Evolutionary conservation across 1,140 invertebrate species (phyloP), one percentile per base, ranked within the genome.

Genomic region (Spodoptera frugiperda): DNA sequence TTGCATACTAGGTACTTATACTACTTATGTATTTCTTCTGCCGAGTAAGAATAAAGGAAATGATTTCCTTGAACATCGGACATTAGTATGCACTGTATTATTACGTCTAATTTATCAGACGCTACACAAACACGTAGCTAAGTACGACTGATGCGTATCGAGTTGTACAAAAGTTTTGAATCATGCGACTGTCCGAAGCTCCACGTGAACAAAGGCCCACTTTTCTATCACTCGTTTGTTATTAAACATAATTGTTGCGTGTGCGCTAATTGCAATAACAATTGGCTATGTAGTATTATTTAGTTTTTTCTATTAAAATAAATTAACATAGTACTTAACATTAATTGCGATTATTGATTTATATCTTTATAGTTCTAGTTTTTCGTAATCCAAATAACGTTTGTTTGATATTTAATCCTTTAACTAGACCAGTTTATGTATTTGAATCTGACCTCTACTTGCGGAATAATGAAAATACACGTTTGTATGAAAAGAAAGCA

Each of bases 71-170:
- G 44, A 19, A 44, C 33, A 63, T 33, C 25, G 33, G 39, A 21
- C 33, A 65, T 65, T 61, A 39, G 57, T 61, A 61, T 48, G 39
- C 61, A 21, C 17, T 67, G 63, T 49, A 25, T 67, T 48, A 67
- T 67, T 21, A 46, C 19, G 19, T 10, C 21, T 48, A 48, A 67
- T 67, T 67, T 21, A 67, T 67, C 63, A 48, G 33, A 39, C 1
- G 5, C 21, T 49, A 48, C 14, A 65, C 44, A 49, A 49, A 65
- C 14, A 49, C 17, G 17, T 65, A 14, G 33, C 33, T 39, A 39
- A 6, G 33, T 39, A 39, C 8, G 25, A 39, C 33, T 25, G 33
- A 39, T 39, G 8, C 6, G 30, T 10, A 53, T 3, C 11, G 14
- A 63, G 15, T 17, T 44, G 33, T 46, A 33, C 6, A 39, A 59